Conservation (phyloP, 2,113 vertebrate species). For the Brachypteracias leptosomus region DNA sequence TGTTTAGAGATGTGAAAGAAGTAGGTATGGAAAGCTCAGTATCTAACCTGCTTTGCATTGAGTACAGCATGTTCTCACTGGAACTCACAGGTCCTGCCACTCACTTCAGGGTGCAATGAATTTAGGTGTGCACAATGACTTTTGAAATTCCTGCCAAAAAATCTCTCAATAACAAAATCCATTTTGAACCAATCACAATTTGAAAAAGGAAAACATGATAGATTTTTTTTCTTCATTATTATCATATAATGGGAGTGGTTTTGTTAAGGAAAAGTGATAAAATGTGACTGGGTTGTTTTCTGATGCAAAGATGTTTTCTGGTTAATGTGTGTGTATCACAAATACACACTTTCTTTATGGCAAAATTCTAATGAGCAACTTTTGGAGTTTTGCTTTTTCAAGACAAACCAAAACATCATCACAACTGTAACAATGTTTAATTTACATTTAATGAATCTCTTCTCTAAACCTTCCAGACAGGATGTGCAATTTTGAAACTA, state of each 20-base stretch:
- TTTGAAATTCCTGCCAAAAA: not conserved
- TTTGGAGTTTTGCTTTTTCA: not conserved
- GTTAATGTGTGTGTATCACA: not conserved
- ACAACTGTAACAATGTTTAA: not conserved
- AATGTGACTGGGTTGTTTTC: fast-evolving
- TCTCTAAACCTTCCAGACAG: not conserved
- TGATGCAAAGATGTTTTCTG: too few relatives aligned
- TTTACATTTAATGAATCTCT: not conserved
- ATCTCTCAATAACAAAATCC: not conserved
- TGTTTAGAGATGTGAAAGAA: not conserved
- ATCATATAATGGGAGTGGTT: not conserved
- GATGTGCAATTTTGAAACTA: not conserved
- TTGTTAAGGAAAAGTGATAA: not conserved
- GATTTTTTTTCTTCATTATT: not conserved
- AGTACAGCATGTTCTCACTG: not conserved
- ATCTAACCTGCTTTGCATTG: not conserved
- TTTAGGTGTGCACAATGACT: not conserved
- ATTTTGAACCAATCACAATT: not conserved
- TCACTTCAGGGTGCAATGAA: not conserved
- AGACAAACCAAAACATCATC: not conserved
- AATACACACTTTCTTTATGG: not conserved
- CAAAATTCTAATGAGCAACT: not conserved
- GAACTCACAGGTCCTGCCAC: not conserved
- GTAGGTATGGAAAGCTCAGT: not conserved
- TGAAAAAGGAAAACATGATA: not conserved